Percentiles rank a stretch among this genome's conserved stretches.
These are phyloP conservation scores for Agrochola litura DNA, from an alignment of 2,888 invertebrate genomes.

Conservation along the genomic window DNA sequence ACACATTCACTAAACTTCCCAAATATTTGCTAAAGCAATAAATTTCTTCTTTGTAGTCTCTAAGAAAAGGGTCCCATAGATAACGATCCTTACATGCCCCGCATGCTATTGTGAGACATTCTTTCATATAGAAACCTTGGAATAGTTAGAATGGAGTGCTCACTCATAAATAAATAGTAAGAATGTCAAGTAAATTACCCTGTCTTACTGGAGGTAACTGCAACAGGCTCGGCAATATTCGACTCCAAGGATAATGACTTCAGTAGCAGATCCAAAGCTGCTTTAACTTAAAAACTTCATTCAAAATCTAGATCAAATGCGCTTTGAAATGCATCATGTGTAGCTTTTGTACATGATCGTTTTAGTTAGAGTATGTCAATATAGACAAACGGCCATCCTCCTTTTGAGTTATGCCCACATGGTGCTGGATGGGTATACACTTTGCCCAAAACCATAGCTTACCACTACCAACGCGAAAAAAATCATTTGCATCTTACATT, in stretches of 20 bases:
- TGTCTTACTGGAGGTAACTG: background rate
- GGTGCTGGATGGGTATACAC: too few species aligned
- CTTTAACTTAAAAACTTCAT: too few species aligned
- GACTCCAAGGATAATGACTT: background rate
- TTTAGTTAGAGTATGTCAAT: too few species aligned
- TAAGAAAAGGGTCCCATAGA: conserved; percentile 47
- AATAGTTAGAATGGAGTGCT: conserved; percentile 23
- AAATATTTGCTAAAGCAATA: conserved; percentile 48
- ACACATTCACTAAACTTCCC: conserved; percentile 42
- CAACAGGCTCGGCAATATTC: background rate
- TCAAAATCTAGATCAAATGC: too few species aligned
- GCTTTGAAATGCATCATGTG: too few species aligned
- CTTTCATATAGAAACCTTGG: conserved; percentile 30
- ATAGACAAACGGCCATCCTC: too few species aligned
- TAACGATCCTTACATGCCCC: conserved; percentile 45
- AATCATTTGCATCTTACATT: background rate
- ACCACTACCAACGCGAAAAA: background rate
- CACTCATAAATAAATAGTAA: background rate
- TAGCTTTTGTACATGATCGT: too few species aligned
- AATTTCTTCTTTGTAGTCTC: conserved; percentile 47
- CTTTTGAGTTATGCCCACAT: background rate
- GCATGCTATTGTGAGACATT: conserved; percentile 51
- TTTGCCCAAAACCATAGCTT: background rate
- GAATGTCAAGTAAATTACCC: background rate
- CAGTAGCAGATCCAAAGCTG: background rate